Percentiles rank a stretch among this genome's conserved stretches.
These are phyloP conservation scores for Sebastes nivosus DNA, from an alignment of 2,797 vertebrate genomes.

Conservation along the genomic window DNA sequence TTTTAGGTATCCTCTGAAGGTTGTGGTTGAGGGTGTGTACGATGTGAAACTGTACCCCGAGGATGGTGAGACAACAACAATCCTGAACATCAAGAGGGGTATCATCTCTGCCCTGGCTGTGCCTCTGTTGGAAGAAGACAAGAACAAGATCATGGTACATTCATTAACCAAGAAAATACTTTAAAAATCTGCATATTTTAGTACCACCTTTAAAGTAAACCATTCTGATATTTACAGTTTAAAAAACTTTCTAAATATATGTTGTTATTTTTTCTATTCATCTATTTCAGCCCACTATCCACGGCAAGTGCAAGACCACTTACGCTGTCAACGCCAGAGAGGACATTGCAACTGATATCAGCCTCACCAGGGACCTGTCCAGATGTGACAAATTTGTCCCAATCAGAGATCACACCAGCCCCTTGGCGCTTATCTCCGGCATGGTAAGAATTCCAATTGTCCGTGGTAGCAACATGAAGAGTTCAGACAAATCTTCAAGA, in stretches of 20 bases:
- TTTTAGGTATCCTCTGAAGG: constrained; percentile 79
- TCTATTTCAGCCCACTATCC: constrained; percentile 87
- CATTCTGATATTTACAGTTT: background rate
- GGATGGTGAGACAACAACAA: constrained; percentile 85
- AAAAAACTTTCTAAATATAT: background rate
- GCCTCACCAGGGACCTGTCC: constrained; percentile 87
- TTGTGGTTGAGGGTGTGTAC: constrained; percentile 80
- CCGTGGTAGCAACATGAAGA: background rate
- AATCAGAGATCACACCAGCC: constrained; percentile 86
- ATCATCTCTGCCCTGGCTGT: constrained; percentile 91
- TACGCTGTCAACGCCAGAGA: constrained; percentile 81
- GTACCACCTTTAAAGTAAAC: background rate
- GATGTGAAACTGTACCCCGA: constrained; percentile 89
- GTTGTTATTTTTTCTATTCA: background rate
- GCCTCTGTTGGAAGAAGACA: constrained; percentile 82
- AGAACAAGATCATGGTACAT: constrained; percentile 76
- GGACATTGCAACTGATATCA: constrained; percentile 86
- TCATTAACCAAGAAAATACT: background rate
- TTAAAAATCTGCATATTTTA: background rate
- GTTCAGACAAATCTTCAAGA: background rate
- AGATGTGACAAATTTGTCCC: constrained; percentile 89
- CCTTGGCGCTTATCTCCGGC: constrained; percentile 90
- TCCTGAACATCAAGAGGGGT: constrained; percentile 95
- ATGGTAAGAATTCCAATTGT: constrained; percentile 78
- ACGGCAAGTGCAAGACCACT: constrained; percentile 89